Evolutionary conservation across 2,797 vertebrate species (phyloP).

Genomic region (Sphenopsis melanotis): DNA sequence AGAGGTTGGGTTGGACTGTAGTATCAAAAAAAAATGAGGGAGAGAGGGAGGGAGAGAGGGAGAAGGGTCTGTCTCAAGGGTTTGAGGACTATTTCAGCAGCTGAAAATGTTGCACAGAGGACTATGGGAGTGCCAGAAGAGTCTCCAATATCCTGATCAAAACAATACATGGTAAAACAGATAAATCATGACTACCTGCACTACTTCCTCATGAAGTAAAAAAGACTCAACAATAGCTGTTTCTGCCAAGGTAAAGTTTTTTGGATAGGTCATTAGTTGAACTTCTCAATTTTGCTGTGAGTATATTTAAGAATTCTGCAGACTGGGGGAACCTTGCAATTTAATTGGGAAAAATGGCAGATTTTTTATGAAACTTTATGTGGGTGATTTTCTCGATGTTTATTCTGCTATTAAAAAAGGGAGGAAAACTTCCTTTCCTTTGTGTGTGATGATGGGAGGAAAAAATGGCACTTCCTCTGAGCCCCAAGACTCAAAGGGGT

Average conservation of each 20-base stretch:
- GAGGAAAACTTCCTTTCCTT: neutral
- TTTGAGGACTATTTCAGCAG: neutral
- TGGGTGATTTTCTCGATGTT: neutral
- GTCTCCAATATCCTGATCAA: neutral
- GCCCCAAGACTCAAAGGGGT: neutral
- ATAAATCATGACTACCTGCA: neutral
- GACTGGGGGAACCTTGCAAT: neutral
- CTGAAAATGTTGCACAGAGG: neutral
- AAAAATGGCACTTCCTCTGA: rapidly evolving
- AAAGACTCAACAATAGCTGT: neutral
- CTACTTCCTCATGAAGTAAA: neutral
- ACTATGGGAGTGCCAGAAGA: neutral
- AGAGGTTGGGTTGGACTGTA: neutral
- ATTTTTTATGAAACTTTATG: neutral
- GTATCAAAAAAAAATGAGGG: neutral
- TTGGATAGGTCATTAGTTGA: neutral
- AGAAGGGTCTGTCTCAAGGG: neutral
- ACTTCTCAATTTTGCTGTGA: neutral
- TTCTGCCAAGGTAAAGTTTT: neutral
- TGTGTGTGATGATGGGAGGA: neutral
- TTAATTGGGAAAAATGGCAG: neutral
- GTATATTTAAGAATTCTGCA: neutral
- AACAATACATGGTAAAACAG: neutral
- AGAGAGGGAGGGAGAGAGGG: neutral
- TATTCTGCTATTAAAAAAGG: neutral